Percentiles rank a stretch among this genome's conserved stretches.
These are phyloP conservation scores for Nasonia giraulti DNA, from an alignment of 1,140 invertebrate genomes.

Conservation along the genomic window DNA sequence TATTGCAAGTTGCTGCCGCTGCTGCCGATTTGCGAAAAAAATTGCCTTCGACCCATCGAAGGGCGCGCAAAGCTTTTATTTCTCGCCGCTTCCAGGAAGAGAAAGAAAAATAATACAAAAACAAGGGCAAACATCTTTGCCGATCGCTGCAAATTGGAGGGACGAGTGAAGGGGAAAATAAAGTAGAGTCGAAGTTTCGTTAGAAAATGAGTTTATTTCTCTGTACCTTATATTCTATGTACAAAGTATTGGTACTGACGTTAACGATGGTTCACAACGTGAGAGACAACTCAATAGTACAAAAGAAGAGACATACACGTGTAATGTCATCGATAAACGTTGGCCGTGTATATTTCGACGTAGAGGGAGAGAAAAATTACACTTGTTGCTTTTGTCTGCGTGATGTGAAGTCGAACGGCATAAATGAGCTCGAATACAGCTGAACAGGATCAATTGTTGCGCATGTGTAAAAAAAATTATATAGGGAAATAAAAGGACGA, in stretches of 20 bases:
- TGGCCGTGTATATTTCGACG: conserved; percentile 44
- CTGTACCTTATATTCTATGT: conserved; percentile 73
- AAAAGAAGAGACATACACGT: conserved; percentile 63
- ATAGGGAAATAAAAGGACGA: conserved; percentile 36
- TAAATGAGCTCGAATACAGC: conserved; percentile 46
- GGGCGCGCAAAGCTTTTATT: background rate
- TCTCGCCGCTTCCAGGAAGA: background rate
- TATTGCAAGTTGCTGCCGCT: background rate
- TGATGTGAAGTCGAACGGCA: conserved; percentile 52
- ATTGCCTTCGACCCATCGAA: background rate
- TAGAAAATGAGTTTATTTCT: conserved; percentile 76
- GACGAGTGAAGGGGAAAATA: background rate
- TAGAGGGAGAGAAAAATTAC: conserved; percentile 37
- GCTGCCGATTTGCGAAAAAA: conserved; percentile 20
- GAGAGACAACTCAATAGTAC: conserved; percentile 69
- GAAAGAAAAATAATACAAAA: background rate
- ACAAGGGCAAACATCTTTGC: background rate
- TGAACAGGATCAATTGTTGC: conserved; percentile 42
- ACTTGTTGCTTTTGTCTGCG: conserved; percentile 23
- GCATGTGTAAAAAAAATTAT: conserved; percentile 40
- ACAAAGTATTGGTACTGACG: conserved; percentile 73
- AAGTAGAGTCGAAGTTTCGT: conserved; percentile 59
- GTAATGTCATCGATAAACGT: conserved; percentile 51
- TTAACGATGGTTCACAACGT: conserved; percentile 68
- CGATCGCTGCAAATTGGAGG: background rate